Evolutionary conservation across 2,113 vertebrate genomes (phyloP), one percentile per base, ranked within the genome.

Genomic region (Amphilophus citrinellus): DNA sequence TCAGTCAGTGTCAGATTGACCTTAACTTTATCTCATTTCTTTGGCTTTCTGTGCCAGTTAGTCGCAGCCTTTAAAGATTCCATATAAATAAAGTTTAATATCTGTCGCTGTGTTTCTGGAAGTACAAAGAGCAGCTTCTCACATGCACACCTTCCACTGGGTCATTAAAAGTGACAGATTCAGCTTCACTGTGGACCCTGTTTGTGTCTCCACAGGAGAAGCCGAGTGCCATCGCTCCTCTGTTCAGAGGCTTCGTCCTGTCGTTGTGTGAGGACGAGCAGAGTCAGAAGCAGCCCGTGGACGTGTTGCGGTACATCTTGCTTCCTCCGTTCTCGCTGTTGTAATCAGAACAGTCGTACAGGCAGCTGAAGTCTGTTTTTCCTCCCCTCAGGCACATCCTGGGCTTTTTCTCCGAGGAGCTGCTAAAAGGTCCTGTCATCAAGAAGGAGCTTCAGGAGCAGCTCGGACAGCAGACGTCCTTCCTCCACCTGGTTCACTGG

Each of bases 401-500:
- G 47, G 97, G 97, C 84, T 95, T 98, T 82, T 96, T 97, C 65
- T 94, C 95, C 61, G 95, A 96, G 30, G 94, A 96, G 87, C 93
- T 98, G 56, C 96, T 97, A 86, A 91, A 84, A 81, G 93, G 96
- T 3, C 95, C 95, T 15, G 83, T 95, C 79, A 92, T 96, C 88
- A 98, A 94, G 89, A 96, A 94, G 61, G 91, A 97, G 61, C 94
- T 97, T 75, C 95, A 96, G 84, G 95, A 97, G 82, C 96, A 96
- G 65, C 85, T 96, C 59, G 91, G 88, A 62, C 94, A 95, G 83
- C 98, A 99, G 95, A 96, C 94, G 77, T 95, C 98, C 0, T 97
- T 96, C 92, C 95, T 99, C 20, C 98, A 98, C 94, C 97, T 99
- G 60, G 93, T 97, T 13, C 97, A 98, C 94, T 98, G 98, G 98